phyloP scores from a whole-genome alignment of 2,888 invertebrate genomes.

The Rotaria macrura region DNA sequence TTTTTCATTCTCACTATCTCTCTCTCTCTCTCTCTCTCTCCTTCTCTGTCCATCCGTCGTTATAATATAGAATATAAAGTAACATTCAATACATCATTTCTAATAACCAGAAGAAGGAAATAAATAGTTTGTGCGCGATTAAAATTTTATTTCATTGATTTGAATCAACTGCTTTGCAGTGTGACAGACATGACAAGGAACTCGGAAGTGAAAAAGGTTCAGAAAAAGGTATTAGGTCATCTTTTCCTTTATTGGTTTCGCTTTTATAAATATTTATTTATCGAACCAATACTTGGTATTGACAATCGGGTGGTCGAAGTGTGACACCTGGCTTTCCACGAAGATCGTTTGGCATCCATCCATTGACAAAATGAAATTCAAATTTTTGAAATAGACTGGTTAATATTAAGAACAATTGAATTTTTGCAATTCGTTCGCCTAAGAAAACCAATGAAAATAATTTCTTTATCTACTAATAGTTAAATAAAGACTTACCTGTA shows the following conservation, averaged over 20 bases:
- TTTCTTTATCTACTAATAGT: too few species aligned
- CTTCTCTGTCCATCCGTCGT: background rate
- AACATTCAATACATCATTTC: background rate
- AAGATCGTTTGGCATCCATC: conserved; percentile 7
- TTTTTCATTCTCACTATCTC: too few species aligned
- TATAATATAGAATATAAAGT: background rate
- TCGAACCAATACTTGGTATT: background rate
- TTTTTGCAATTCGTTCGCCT: conserved; percentile 28
- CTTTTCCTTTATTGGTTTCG: too few species aligned
- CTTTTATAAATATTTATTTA: background rate
- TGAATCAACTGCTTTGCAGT: background rate
- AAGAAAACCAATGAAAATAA: background rate
- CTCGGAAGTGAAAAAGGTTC: background rate
- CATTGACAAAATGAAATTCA: conserved; percentile 24
- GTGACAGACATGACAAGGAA: background rate
- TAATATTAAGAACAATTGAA: conserved; percentile 31
- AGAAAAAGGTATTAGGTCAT: too few species aligned
- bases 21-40: background rate
- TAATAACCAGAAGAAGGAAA: background rate
- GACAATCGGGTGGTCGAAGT: conserved; percentile 23
- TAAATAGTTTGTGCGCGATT: background rate
- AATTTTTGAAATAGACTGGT: conserved; percentile 31
- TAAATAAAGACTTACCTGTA: background rate
- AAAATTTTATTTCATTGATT: background rate
- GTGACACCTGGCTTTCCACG: conserved; percentile 27